These are phyloP conservation scores for Cynopterus sphinx DNA, from an alignment of 2,797 vertebrate species.

Conservation along the genomic window DNA sequence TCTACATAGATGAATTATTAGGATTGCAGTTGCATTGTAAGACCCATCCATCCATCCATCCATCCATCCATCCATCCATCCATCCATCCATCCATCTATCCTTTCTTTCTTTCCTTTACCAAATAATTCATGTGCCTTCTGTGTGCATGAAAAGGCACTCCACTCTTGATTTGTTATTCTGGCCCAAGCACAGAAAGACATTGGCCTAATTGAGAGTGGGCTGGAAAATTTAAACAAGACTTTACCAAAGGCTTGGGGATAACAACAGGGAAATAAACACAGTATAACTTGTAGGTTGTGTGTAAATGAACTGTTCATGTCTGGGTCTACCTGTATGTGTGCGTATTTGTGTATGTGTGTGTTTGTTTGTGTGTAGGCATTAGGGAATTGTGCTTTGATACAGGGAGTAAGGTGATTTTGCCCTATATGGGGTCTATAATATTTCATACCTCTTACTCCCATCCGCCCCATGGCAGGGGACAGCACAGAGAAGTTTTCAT, in stretches of 20 bases:
- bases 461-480: background rate
- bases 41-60: background rate
- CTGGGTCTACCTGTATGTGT: background rate
- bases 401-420: background rate
- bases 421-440: background rate
- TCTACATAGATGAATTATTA: background rate
- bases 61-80: background rate
- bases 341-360: background rate
- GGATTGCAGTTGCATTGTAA: background rate
- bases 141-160: background rate
- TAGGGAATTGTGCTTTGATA: background rate
- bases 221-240: background rate
- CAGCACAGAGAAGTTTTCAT: background rate
- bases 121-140: background rate
- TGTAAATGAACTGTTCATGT: background rate
- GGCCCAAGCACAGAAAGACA: background rate
- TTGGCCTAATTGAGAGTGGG: background rate
- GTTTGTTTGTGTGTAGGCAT: background rate
- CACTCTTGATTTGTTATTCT: background rate
- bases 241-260: background rate
- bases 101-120: background rate
- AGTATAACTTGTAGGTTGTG: background rate
- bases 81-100: background rate
- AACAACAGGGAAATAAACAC: background rate
- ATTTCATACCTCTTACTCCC: background rate